These are phyloP conservation scores for Neopelma chrysocephalum DNA, from an alignment of 2,797 vertebrate species.

Conservation along the genomic window DNA sequence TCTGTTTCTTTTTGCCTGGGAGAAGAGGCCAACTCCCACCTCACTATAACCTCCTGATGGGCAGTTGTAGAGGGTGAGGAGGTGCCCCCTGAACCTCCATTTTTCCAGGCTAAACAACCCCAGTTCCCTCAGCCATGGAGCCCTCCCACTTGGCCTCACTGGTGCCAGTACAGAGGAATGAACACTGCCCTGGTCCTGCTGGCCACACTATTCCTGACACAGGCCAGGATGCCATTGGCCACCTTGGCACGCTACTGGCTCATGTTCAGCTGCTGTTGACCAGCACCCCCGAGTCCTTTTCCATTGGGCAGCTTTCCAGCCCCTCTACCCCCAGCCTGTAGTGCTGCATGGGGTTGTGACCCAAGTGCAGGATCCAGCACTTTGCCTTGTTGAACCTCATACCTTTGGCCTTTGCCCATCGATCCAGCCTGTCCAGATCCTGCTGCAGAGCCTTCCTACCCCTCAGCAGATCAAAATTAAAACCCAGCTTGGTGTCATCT, in stretches of 20 bases:
- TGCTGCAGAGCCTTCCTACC: neutral
- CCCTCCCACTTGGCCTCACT: neutral
- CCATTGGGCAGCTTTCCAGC: accelerated
- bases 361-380: neutral
- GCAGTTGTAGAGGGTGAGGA: neutral
- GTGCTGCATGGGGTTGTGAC: neutral
- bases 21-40: neutral
- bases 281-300: neutral
- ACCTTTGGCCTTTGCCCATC: neutral
- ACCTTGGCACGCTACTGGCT: neutral
- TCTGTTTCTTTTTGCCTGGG: neutral
- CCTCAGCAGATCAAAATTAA: neutral
- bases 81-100: neutral
- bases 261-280: no score
- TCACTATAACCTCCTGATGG: neutral
- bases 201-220: neutral
- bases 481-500: accelerated
- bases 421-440: neutral
- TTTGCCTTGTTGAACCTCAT: neutral
- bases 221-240: neutral
- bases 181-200: neutral
- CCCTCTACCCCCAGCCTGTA: neutral
- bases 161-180: accelerated
- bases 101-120: neutral
- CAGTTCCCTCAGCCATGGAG: neutral